Conservation (phyloP, 2,888 invertebrate genomes). For the Imbricaverruca yamaguchii region DNA sequence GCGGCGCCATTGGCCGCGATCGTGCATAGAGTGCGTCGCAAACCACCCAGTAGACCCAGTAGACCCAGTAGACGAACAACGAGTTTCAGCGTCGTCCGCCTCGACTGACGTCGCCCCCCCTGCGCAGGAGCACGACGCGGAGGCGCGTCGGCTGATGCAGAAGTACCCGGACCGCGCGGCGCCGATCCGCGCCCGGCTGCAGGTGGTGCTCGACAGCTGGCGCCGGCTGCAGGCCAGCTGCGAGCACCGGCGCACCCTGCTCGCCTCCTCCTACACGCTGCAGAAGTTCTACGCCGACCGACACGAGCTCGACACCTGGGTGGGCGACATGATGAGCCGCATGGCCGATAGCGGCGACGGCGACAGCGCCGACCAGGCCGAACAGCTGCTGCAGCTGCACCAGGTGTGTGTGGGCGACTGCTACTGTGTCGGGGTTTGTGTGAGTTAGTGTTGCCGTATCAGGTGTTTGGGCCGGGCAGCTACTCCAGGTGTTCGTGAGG, state of each 20-base stretch:
- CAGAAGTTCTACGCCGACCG: constrained; percentile 84
- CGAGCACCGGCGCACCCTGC: constrained; percentile 50
- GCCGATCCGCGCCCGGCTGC: constrained; percentile 65
- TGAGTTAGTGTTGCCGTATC: too few species aligned
- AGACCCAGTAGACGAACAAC: too few species aligned
- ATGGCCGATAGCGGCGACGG: constrained; percentile 79
- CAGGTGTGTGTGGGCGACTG: constrained; percentile 64
- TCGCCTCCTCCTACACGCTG: constrained; percentile 66
- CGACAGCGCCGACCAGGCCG: constrained; percentile 75
- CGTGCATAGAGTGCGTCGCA: too few species aligned
- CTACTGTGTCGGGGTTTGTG: too few species aligned
- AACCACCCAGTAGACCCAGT: too few species aligned
- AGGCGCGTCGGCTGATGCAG: constrained; percentile 58
- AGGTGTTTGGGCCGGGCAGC: too few species aligned
- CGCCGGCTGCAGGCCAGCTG: constrained; percentile 56
- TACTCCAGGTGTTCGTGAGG: too few species aligned
- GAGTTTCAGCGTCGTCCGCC: too few species aligned
- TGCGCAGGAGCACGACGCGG: constrained; percentile 57
- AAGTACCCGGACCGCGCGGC: constrained; percentile 71
- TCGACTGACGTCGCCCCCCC: too few species aligned
- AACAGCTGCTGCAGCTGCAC: constrained; percentile 77
- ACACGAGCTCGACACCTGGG: constrained; percentile 83
- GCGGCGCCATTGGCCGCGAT: too few species aligned
- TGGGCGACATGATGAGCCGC: constrained; percentile 59
- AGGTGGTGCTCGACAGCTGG: constrained; percentile 71